Percentiles rank a stretch among this genome's conserved stretches.
Conservation (phyloP, 2,888 invertebrate genomes). For the Athrips mouffetella region DNA sequence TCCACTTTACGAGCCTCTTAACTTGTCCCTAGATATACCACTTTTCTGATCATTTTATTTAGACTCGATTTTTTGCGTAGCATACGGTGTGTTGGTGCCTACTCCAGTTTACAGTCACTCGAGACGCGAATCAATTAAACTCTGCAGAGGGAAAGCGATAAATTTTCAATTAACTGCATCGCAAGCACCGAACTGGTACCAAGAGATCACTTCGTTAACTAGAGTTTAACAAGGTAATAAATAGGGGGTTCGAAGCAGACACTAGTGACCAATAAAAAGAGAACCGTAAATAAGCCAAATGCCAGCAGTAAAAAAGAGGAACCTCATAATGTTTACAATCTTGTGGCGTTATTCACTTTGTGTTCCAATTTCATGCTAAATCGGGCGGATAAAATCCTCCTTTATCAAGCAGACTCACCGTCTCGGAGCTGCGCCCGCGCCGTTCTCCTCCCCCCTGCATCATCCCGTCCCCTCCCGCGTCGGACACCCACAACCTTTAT, state of each 20-base stretch:
- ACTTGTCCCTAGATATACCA: conserved; percentile 35
- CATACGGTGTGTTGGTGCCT: conserved; percentile 34
- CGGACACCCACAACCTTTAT: conserved; percentile 27
- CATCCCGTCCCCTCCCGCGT: conserved; percentile 19
- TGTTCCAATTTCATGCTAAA: conserved; percentile 79
- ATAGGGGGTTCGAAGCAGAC: conserved; percentile 59
- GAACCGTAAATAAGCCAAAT: conserved; percentile 72
- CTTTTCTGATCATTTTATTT: conserved; percentile 40
- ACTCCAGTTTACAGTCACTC: conserved; percentile 45
- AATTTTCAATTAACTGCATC: conserved; percentile 66
- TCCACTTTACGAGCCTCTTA: conserved; percentile 46
- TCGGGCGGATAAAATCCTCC: conserved; percentile 75
- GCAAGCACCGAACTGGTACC: conserved; percentile 50
- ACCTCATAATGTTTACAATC: conserved; percentile 77
- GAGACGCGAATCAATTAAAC: conserved; percentile 63
- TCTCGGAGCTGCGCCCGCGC: conserved; percentile 38
- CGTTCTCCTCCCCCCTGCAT: conserved; percentile 30
- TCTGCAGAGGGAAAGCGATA: conserved; percentile 56
- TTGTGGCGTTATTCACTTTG: conserved; percentile 79
- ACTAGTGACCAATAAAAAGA: conserved; percentile 70
- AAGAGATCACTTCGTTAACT: conserved; percentile 70
- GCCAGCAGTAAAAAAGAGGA: conserved; percentile 71
- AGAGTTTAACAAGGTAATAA: conserved; percentile 76
- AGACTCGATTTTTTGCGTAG: conserved; percentile 39
- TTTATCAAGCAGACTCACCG: conserved; percentile 74